These are phyloP conservation scores for Heliconius cydno DNA, from an alignment of 2,888 invertebrate genomes.

Conservation along the genomic window DNA sequence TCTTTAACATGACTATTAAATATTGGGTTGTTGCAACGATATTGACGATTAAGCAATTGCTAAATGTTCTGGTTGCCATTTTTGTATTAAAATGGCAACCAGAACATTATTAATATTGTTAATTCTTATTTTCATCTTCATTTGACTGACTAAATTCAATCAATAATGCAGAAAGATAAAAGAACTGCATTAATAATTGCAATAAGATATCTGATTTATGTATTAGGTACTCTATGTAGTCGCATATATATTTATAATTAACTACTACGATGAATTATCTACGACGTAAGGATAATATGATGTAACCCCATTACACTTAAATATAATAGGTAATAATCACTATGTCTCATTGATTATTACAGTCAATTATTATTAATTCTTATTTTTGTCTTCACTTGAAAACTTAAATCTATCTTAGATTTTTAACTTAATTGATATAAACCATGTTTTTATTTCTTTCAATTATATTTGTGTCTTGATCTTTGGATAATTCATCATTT, in stretches of 20 bases:
- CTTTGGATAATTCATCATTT: background rate
- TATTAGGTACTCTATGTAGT: no score
- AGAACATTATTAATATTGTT: no score
- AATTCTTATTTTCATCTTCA: background rate
- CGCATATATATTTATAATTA: no score
- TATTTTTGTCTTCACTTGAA: background rate
- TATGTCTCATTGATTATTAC: background rate
- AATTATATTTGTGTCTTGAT: background rate
- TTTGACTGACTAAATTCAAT: background rate
- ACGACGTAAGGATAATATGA: no score
- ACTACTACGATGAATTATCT: no score
- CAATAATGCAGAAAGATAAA: no score
- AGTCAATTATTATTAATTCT: background rate
- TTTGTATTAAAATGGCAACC: background rate
- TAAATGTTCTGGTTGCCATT: background rate
- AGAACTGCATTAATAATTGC: no score
- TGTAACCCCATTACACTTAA: no score
- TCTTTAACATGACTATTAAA: background rate
- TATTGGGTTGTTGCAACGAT: conserved; percentile 7
- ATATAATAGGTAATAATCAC: background rate
- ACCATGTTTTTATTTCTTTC: no score
- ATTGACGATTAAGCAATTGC: conserved; percentile 19
- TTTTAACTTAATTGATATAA: no score
- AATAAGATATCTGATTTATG: no score
- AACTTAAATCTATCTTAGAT: background rate